Conservation (phyloP, 2,888 invertebrate species). For the Biston betularia region DNA sequence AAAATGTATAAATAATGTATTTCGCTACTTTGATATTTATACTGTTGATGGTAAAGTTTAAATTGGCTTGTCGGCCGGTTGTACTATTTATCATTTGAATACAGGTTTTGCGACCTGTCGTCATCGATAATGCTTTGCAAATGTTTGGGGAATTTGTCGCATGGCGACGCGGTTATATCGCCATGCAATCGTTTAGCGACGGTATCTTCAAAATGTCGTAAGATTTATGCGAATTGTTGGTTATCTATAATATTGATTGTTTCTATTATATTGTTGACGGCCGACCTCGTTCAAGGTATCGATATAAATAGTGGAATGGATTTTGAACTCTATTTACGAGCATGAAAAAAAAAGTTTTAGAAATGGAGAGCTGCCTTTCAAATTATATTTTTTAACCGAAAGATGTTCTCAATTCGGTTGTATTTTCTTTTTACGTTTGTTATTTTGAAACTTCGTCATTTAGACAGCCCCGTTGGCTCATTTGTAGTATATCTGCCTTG, state of each 20-base stretch:
- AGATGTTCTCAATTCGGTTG: no score
- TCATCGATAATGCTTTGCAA: slow-evolving; percentile 47
- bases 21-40: slow-evolving; percentile 41
- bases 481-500: no score
- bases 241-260: slow-evolving; percentile 10
- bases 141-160: slow-evolving; percentile 45
- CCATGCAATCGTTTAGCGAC: slow-evolving; percentile 1
- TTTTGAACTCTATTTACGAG: not conserved
- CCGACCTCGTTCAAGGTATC: not conserved
- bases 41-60: slow-evolving; percentile 39
- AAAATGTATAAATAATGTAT: slow-evolving; percentile 4
- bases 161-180: slow-evolving; percentile 31
- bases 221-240: not conserved
- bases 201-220: not conserved
- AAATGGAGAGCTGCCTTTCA: no score
- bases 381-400: no score
- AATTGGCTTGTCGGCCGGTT: slow-evolving; percentile 37
- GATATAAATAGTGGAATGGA: not conserved
- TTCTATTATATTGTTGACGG: not conserved
- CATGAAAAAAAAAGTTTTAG: no score
- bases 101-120: slow-evolving; percentile 68
- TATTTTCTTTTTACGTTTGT: no score
- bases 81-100: slow-evolving; percentile 57
- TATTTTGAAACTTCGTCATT: no score
- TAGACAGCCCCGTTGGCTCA: no score